Conservation (phyloP, 2,113 vertebrate species). For the Muntiacus reevesi region DNA sequence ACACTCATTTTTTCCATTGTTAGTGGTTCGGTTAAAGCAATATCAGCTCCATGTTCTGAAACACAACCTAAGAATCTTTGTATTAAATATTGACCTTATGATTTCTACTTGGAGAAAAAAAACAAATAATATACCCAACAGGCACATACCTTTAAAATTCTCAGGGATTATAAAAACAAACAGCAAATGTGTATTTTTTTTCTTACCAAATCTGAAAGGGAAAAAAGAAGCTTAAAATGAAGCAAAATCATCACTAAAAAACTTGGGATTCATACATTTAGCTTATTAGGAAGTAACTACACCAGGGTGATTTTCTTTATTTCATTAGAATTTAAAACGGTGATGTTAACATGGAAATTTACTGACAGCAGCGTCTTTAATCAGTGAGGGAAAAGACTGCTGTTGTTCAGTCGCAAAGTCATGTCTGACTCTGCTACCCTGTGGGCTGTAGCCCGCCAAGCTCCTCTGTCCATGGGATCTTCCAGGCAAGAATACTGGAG, state of each 20-base stretch:
- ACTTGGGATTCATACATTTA: neutral
- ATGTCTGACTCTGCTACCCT: neutral
- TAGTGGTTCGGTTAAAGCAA: slow-evolving; percentile 70
- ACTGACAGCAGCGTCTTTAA: neutral
- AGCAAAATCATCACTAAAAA: slow-evolving; percentile 1
- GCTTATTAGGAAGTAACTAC: neutral
- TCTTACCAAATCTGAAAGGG: slow-evolving; percentile 54
- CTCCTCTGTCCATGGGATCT: neutral
- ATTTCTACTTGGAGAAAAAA: slow-evolving; percentile 7
- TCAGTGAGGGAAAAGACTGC: neutral
- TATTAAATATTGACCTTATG: slow-evolving; percentile 29
- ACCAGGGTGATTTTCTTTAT: neutral
- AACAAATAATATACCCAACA: neutral
- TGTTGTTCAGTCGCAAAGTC: neutral
- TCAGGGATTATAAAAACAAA: slow-evolving; percentile 70
- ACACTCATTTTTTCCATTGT: slow-evolving; percentile 66
- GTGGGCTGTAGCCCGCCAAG: neutral
- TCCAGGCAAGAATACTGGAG: neutral
- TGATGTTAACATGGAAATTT: neutral
- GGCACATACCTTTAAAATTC: slow-evolving; percentile 62
- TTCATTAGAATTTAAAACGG: neutral
- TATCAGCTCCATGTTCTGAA: slow-evolving; percentile 66
- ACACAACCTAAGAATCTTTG: slow-evolving; percentile 59
- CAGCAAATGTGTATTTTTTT: slow-evolving; percentile 54
- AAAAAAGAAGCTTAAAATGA: neutral